Percentiles rank a stretch among this genome's conserved stretches.
phyloP scores from a whole-genome alignment of 2,797 vertebrate species.

The Protonibea diacanthus region DNA sequence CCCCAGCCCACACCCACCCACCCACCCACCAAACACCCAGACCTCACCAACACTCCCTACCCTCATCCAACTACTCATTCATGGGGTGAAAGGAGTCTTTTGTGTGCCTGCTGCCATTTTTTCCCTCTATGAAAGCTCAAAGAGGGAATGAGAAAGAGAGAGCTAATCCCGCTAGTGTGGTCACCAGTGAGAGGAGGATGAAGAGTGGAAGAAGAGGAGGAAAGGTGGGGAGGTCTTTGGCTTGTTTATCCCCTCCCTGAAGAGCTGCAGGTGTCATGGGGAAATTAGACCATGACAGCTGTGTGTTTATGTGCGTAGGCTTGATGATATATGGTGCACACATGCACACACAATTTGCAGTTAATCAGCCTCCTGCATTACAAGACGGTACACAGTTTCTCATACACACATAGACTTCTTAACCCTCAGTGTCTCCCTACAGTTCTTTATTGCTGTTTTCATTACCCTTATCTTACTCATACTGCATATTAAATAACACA shows the following conservation, averaged over 20 bases:
- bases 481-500: slow-evolving; percentile 12
- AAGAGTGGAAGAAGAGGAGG: neutral
- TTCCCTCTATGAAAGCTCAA: slow-evolving; percentile 23
- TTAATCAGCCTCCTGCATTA: slow-evolving; percentile 31
- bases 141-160: slow-evolving; percentile 18
- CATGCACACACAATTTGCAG: slow-evolving; percentile 35
- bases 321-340: slow-evolving; percentile 55
- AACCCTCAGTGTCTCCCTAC: neutral
- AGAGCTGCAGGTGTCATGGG: slow-evolving; percentile 57
- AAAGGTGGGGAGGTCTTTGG: neutral
- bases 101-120: slow-evolving; percentile 50
- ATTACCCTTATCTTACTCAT: neutral
- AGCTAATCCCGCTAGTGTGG: slow-evolving; percentile 46
- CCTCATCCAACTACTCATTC: slow-evolving; percentile 35
- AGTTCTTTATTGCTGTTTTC: slow-evolving; percentile 39
- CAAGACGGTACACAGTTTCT: neutral
- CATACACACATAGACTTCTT: neutral
- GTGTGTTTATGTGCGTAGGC: slow-evolving; percentile 20
- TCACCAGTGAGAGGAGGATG: slow-evolving; percentile 33
- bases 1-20: slow-evolving; percentile 26
- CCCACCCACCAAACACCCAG: slow-evolving; percentile 22
- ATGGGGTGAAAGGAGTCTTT: slow-evolving; percentile 72
- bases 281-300: slow-evolving; percentile 62
- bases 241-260: slow-evolving; percentile 24
- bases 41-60: slow-evolving; percentile 41